phyloP scores from a whole-genome alignment of 2,888 invertebrate species.

The Leptinotarsa tumamoca region DNA sequence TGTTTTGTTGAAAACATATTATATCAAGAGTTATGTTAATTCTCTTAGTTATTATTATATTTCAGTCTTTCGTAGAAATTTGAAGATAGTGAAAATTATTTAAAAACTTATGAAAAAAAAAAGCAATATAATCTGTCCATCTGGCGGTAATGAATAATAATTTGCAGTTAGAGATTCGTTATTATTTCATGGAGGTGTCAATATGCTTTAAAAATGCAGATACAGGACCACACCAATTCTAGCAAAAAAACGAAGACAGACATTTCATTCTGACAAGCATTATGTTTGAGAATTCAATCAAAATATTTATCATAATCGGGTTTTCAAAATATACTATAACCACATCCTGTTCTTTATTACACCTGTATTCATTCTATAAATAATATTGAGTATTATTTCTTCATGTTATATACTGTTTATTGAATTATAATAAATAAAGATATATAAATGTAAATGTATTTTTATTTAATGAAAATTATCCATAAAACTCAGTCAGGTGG shows the following conservation, averaged over 20 bases:
- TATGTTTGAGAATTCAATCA: slow-evolving; percentile 43
- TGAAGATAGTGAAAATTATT: slow-evolving; percentile 18
- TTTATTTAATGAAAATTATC: neutral
- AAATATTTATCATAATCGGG: slow-evolving; percentile 32
- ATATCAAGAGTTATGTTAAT: neutral
- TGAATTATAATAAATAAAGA: slow-evolving; percentile 45
- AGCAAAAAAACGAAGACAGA: slow-evolving; percentile 33
- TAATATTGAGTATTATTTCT: slow-evolving; percentile 46
- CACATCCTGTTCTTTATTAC: slow-evolving; percentile 39
- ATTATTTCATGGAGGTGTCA: slow-evolving; percentile 28
- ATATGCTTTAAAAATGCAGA: slow-evolving; percentile 40
- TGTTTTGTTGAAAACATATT: neutral
- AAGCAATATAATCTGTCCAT: slow-evolving; percentile 40
- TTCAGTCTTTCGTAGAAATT: slow-evolving; percentile 8
- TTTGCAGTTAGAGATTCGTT: neutral
- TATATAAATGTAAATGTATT: slow-evolving; percentile 25
- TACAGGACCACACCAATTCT: slow-evolving; percentile 44
- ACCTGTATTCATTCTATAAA: slow-evolving; percentile 42
- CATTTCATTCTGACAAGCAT: slow-evolving; percentile 36
- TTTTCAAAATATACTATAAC: slow-evolving; percentile 37
- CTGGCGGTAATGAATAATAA: slow-evolving; percentile 28
- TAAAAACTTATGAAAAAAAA: slow-evolving; percentile 18
- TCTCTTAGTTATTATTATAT: neutral
- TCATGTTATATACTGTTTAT: slow-evolving; percentile 52
- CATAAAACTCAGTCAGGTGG: neutral